These are phyloP conservation scores for Crocidura indochinensis DNA, from an alignment of 2,797 vertebrate genomes.

Conservation along the genomic window DNA sequence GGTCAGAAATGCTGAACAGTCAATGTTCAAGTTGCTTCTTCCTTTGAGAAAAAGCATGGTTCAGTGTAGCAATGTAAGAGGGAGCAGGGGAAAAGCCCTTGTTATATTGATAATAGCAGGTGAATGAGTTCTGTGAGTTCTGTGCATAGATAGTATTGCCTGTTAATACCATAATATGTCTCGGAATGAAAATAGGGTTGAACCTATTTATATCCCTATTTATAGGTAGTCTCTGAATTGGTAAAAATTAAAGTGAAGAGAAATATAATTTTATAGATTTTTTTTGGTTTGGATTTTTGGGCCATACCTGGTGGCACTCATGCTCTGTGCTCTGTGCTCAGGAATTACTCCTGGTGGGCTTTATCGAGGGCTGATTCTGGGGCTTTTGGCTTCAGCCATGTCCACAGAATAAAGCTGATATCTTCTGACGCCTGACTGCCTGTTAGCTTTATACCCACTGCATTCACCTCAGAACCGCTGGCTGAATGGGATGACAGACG, in stretches of 20 bases:
- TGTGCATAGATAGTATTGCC: not conserved
- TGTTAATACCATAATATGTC: not conserved
- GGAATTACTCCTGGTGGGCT: too few relatives aligned
- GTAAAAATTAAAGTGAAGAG: conserved; percentile 40
- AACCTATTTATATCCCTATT: conserved; percentile 5
- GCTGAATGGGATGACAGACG: too few relatives aligned
- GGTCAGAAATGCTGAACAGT: conserved; percentile 43
- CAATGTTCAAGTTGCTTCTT: conserved; percentile 62
- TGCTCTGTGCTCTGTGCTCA: too few relatives aligned
- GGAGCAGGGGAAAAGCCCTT: not conserved
- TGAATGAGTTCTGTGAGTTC: not conserved
- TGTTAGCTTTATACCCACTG: too few relatives aligned
- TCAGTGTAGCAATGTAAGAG: not conserved
- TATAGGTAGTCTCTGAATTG: conserved; percentile 32
- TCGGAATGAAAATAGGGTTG: conserved; percentile 66
- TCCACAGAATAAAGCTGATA: too few relatives aligned
- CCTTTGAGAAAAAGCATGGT: conserved; percentile 47
- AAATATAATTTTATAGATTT: too few relatives aligned
- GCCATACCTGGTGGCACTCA: too few relatives aligned
- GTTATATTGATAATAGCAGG: conserved; percentile 12
- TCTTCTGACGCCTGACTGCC: too few relatives aligned
- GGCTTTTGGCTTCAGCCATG: too few relatives aligned
- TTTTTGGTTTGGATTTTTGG: too few relatives aligned
- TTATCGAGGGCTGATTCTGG: too few relatives aligned
- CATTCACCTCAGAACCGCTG: too few relatives aligned